Evolutionary conservation across 1,140 invertebrate species (phyloP), one percentile per base, ranked within the genome.

Genomic region (Prorops nasuta): DNA sequence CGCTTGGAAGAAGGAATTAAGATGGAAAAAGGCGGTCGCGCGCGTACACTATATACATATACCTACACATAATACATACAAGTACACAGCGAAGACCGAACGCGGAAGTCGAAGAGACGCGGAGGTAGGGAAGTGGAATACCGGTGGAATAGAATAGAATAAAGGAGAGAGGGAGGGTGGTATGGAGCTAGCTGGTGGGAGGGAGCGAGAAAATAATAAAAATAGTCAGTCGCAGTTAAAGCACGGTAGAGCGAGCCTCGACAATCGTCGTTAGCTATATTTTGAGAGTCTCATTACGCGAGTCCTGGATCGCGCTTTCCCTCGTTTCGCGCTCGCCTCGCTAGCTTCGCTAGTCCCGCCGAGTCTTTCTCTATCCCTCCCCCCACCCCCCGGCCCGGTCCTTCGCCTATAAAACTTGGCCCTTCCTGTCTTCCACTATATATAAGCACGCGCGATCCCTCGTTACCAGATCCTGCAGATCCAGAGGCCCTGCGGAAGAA

Each of bases 241-340:
- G 56, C 63, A 74, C 64, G 71, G 54, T 72, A 75, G 72, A 74
- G 65, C 71, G 68, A 72, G 68, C 69, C 67, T 70, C 66, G 60
- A 75, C 71, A 73, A 73, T 73, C 63, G 71, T 69, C 64, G 63
- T 67, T 63, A 66, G 61, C 64, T 71, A 69, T 65, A 71, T 66
- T 69, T 70, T 63, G 58, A 66, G 62, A 70, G 72, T 69, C 69
- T 73, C 72, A 71, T 74, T 74, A 73, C 64, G 53, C 58, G 57
- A 71, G 67, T 67, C 64, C 58, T 49, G 58, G 54, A 58, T 64
- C 56, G 52, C 52, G 64, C 55, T 62, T 49, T 63, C 61, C 59
- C 60, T 63, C 58, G 64, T 60, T 71, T 53, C 57, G 41, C 44
- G 51, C 48, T 54, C 44, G 42, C 20, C 24, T 15, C 38, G 21